phyloP scores from a whole-genome alignment of 1,140 invertebrate species.

The Propsilocerus akamusi region DNA sequence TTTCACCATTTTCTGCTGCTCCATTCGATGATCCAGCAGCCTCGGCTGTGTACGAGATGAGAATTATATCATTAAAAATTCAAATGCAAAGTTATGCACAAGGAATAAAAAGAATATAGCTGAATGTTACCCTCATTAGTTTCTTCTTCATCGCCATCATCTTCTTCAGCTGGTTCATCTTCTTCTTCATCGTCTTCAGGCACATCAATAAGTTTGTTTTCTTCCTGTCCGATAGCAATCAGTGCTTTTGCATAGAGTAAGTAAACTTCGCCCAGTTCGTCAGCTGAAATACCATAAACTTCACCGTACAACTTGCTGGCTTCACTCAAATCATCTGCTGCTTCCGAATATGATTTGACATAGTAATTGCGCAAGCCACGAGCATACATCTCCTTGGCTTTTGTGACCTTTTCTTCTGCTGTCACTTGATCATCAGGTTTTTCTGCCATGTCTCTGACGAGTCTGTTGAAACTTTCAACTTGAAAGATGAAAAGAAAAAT shows the following conservation, averaged over 20 bases:
- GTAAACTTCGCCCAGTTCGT: conserved; percentile 58
- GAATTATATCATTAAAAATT: too few relatives aligned
- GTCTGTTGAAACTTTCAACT: too few relatives aligned
- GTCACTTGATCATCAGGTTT: conserved; percentile 8
- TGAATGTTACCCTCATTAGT: neutral
- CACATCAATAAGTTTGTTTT: conserved; percentile 48
- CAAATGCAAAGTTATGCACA: too few relatives aligned
- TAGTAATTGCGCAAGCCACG: conserved; percentile 53
- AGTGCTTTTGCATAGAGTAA: conserved; percentile 39
- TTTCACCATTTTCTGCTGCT: too few relatives aligned
- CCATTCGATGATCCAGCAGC: too few relatives aligned
- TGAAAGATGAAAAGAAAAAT: too few relatives aligned
- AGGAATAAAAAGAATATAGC: too few relatives aligned
- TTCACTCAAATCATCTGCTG: conserved; percentile 47
- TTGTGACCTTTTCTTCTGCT: conserved; percentile 11
- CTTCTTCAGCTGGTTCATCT: conserved; percentile 25
- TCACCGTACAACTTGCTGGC: conserved; percentile 42
- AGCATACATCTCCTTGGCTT: conserved; percentile 27
- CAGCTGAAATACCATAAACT: conserved; percentile 44
- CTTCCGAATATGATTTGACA: conserved; percentile 47
- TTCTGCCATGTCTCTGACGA: conserved; percentile 19
- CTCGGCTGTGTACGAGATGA: too few relatives aligned
- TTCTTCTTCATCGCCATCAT: conserved; percentile 22
- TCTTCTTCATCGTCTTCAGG: conserved; percentile 31
- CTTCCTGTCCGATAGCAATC: conserved; percentile 49